These are phyloP conservation scores for Coturnix japonica DNA, from an alignment of 2,113 vertebrate species.

Conservation along the genomic window DNA sequence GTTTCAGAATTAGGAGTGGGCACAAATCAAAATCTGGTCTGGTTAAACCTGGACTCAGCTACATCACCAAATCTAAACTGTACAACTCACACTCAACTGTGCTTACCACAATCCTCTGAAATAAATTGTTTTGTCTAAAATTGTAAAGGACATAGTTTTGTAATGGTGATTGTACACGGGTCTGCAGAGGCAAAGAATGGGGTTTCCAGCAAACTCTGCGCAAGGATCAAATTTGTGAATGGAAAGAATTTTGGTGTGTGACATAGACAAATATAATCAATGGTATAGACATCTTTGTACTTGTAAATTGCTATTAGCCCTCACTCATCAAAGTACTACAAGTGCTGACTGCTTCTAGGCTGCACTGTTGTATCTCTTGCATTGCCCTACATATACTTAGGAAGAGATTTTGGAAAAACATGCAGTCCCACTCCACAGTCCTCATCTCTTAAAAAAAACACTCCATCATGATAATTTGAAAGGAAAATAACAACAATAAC, in stretches of 20 bases:
- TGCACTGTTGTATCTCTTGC: neutral
- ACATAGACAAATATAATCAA: neutral
- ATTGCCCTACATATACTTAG: neutral
- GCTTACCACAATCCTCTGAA: neutral
- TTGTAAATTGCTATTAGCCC: neutral
- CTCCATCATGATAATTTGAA: neutral
- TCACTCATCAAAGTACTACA: neutral
- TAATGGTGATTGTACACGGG: neutral
- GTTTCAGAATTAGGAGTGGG: slow-evolving; percentile 50
- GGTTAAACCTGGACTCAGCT: slow-evolving; percentile 8
- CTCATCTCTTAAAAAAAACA: neutral
- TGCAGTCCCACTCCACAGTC: neutral
- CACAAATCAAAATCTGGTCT: slow-evolving; percentile 34
- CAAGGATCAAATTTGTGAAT: neutral
- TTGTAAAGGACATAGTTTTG: neutral
- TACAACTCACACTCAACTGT: neutral
- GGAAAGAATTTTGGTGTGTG: neutral
- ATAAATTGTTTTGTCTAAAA: neutral
- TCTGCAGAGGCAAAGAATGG: neutral
- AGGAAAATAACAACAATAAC: neutral
- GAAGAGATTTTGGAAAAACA: neutral
- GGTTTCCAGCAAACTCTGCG: neutral
- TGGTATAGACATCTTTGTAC: neutral
- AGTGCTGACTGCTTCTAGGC: neutral
- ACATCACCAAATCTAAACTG: neutral